Evolutionary conservation across 2,113 vertebrate species (phyloP).

Genomic region (Nibea coibor): DNA sequence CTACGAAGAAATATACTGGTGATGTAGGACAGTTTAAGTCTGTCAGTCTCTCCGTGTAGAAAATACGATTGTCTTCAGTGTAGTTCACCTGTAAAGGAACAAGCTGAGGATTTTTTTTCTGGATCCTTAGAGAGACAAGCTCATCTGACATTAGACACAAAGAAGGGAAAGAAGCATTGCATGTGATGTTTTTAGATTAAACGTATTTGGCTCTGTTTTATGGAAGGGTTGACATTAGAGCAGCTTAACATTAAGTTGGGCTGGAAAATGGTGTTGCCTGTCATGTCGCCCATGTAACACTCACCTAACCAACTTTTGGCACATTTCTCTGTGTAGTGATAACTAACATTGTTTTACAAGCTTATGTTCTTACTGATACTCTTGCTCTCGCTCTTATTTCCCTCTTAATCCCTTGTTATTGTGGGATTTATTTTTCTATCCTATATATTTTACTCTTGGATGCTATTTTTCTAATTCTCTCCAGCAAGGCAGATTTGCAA

Average conservation of each 20-base stretch:
- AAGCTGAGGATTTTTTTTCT: no score
- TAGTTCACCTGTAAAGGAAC: no score
- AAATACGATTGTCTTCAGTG: no score
- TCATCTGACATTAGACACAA: no score
- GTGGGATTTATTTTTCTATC: neutral
- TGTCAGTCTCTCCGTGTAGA: no score
- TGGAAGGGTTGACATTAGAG: neutral
- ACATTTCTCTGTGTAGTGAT: neutral
- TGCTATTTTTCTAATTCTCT: neutral
- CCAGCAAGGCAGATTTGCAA: neutral
- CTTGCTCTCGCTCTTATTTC: neutral
- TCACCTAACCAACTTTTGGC: neutral
- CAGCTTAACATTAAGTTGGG: neutral
- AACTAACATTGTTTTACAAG: neutral
- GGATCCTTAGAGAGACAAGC: no score
- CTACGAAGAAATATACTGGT: no score
- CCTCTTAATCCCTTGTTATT: constrained; percentile 2
- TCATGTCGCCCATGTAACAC: neutral
- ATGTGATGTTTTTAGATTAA: no score
- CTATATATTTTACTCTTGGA: neutral
- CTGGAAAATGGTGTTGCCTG: neutral
- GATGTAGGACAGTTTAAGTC: no score
- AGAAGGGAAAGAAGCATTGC: no score
- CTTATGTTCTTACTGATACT: neutral
- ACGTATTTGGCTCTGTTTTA: neutral